Evolutionary conservation across 2,888 invertebrate genomes (phyloP).

Genomic region (Notodonta ziczac): DNA sequence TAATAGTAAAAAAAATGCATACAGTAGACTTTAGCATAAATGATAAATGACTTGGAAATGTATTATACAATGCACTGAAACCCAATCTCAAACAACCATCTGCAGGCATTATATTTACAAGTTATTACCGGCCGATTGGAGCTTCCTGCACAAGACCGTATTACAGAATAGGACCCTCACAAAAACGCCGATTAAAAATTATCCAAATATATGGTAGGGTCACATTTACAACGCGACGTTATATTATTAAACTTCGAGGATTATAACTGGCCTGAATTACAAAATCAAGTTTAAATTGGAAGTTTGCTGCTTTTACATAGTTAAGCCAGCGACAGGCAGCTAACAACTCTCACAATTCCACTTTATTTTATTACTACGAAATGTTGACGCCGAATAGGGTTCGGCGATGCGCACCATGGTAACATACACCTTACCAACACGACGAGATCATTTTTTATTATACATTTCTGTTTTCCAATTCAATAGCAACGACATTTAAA

Average conservation of each 20-base stretch:
- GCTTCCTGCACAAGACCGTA: neutral
- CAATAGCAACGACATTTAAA: neutral
- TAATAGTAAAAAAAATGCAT: too few species aligned
- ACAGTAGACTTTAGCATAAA: neutral
- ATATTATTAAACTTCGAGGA: slow-evolving; percentile 20
- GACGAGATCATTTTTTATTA: neutral
- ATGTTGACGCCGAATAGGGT: slow-evolving; percentile 38
- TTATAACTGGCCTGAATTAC: slow-evolving; percentile 17
- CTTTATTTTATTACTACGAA: slow-evolving; percentile 44
- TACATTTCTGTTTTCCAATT: slow-evolving; percentile 9
- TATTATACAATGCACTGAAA: neutral
- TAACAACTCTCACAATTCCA: slow-evolving; percentile 34
- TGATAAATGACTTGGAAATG: neutral
- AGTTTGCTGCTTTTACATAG: slow-evolving; percentile 23
- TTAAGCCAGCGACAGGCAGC: slow-evolving; percentile 24
- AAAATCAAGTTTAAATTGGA: slow-evolving; percentile 26
- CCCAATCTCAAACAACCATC: neutral
- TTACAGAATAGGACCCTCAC: slow-evolving; percentile 3
- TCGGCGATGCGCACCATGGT: slow-evolving; percentile 27
- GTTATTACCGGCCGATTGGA: slow-evolving; percentile 4
- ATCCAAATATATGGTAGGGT: slow-evolving; percentile 4
- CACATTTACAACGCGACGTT: slow-evolving; percentile 9
- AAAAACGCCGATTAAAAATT: neutral
- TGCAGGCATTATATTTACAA: slow-evolving; percentile 5
- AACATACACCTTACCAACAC: slow-evolving; percentile 8